phyloP scores from a whole-genome alignment of 2,113 vertebrate genomes.

The mouse (Mus musculus) region GRCm39 chr12:105415501-105416000 shows the following conservation, averaged over 20 bases:
- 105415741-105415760: background rate
- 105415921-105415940: background rate
- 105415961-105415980: no score
- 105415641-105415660: background rate
- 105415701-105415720: background rate
- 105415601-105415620: background rate
- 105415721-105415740: background rate
- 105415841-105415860: background rate
- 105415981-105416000: background rate
- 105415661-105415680: background rate
- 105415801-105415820: background rate
- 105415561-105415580: background rate
- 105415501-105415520: background rate
- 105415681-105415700: background rate
- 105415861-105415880: background rate
- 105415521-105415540: background rate
- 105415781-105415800: fast-evolving
- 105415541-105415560: background rate
- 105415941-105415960: background rate
- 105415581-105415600: background rate
- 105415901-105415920: background rate
- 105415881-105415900: background rate
- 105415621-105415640: background rate
- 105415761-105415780: background rate
- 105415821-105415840: background rate